phyloP scores from a whole-genome alignment of 2,797 vertebrate genomes.

The Etheostoma nigrum region DNA sequence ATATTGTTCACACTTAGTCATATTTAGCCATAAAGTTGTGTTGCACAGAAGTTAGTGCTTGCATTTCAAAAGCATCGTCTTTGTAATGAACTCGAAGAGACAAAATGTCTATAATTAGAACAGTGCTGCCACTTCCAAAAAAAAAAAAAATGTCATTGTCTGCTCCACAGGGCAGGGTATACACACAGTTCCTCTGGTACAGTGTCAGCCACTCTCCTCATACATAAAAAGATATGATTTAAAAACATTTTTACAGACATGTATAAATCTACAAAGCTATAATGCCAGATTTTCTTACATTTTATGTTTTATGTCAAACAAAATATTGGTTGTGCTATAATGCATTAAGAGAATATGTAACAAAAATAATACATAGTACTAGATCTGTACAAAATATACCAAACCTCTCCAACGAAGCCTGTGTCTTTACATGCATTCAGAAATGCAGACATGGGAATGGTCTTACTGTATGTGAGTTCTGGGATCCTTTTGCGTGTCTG shows the following conservation, averaged over 20 bases:
- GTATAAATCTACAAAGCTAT: conserved; percentile 85
- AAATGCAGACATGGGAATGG: conserved; percentile 68
- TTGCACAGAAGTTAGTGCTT: conserved; percentile 61
- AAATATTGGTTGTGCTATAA: conserved; percentile 82
- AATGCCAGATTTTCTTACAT: conserved; percentile 72
- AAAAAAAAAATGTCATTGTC: conserved; percentile 85
- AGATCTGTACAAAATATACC: conserved; percentile 87
- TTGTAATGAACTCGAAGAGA: conserved; percentile 68
- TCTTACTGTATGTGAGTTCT: conserved; percentile 57
- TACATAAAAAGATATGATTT: conserved; percentile 82
- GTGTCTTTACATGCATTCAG: conserved; percentile 65
- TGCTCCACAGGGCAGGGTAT: conserved; percentile 90
- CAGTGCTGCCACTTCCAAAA: conserved; percentile 84
- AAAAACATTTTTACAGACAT: conserved; percentile 84
- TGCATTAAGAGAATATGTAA: conserved; percentile 82
- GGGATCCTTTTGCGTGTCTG: conserved; percentile 32
- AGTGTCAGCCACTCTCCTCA: conserved; percentile 87
- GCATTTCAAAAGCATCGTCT: conserved; percentile 75
- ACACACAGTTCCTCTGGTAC: conserved; percentile 87
- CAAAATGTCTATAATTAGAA: conserved; percentile 77
- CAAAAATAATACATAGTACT: conserved; percentile 86
- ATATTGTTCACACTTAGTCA: conserved; percentile 56
- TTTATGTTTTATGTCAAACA: conserved; percentile 80
- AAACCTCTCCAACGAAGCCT: conserved; percentile 78
- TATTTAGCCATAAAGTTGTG: conserved; percentile 64